Base-by-base conservation (phyloP, 2,113 vertebrate species). In the Chunga burmeisteri region DNA sequence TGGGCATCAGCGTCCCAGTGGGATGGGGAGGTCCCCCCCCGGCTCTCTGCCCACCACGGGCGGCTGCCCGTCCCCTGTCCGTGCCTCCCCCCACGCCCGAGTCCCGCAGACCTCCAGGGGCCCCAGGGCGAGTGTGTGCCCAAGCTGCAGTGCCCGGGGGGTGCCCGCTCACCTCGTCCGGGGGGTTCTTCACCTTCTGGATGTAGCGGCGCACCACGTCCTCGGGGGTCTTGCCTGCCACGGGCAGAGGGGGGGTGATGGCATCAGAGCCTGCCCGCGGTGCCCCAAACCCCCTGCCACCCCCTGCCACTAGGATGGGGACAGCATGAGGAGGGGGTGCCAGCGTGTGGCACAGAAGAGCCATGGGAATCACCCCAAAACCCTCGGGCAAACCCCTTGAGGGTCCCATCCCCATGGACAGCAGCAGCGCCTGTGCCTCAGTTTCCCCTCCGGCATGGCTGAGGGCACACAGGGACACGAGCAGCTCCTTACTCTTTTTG, bases 181-280 rank as follows among this genome's bases (percentile, higher is more conserved):
- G 99, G 4, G 98, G 97, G 52, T 98, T 98, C 98, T 99, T 99
- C 91, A 99, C 99, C 95, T 99, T 99, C 97, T 99, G 99, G 75
- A 98, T 99, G 97, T 99, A 99, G 93, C 99, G 98, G 32, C 99
- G 98, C 74, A 99, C 99, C 87, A 99, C 99, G 13, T 99, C 99
- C 97, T 99, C 99, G 0, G 99, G 99, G 95, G 98, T 99, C 98
- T 99, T 99, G 75, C 99, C 99, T 99, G 96, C 46, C 49, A 16
- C 2, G 25, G 79, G 84, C 26, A 86, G 26, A 53, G 44, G 9
- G 11, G 36, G 17, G 32, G 12, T 11, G 36, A 6, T 0, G 50
- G 7, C 50, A 8, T 66, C 63, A 84, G 70, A 63, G 56, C 52
- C 52, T 9, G 23, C 34, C 66, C 6, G 2, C 1, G 0, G 20